Evolutionary conservation across 2,113 vertebrate species (phyloP).

Genomic region (Rattus norvegicus): GRCr8 NC_086022.1:106905001-106905500

Average conservation of each 20-base stretch:
- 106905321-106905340: slow-evolving; percentile 68
- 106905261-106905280: slow-evolving; percentile 75
- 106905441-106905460: background rate
- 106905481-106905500: slow-evolving; percentile 52
- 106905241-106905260: slow-evolving; percentile 80
- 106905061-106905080: slow-evolving; percentile 51
- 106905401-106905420: slow-evolving; percentile 42
- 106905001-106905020: background rate
- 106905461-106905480: slow-evolving; percentile 25
- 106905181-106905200: slow-evolving; percentile 75
- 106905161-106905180: slow-evolving; percentile 77
- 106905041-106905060: slow-evolving; percentile 66
- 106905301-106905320: slow-evolving; percentile 79
- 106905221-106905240: slow-evolving; percentile 79
- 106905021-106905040: background rate
- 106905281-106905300: slow-evolving; percentile 68
- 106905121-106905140: slow-evolving; percentile 64
- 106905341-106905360: slow-evolving; percentile 59
- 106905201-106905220: slow-evolving; percentile 73
- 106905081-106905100: slow-evolving; percentile 3
- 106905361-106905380: slow-evolving; percentile 64
- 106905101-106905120: slow-evolving; percentile 72
- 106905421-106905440: slow-evolving; percentile 52
- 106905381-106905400: slow-evolving; percentile 54
- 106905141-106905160: slow-evolving; percentile 64